Percentiles rank a stretch among this genome's conserved stretches.
Evolutionary conservation across 2,888 invertebrate species (phyloP).

Genomic region (Lasioglossum malachurum): DNA sequence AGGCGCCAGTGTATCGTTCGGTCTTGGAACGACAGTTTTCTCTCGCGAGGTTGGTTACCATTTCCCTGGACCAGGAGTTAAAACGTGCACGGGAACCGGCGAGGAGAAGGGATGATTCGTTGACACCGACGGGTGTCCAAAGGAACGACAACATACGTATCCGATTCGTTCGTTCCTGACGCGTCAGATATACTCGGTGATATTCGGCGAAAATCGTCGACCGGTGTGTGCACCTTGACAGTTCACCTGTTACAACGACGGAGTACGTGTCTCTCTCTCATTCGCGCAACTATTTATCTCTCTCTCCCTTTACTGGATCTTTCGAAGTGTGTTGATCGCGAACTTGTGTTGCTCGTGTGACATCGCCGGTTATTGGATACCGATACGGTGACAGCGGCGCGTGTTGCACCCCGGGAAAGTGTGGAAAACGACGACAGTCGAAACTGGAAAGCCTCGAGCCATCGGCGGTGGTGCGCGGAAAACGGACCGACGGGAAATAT

Average conservation of each 20-base stretch:
- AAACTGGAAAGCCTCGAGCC: neutral
- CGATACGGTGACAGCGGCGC: conserved; percentile 6
- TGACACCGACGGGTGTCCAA: conserved; percentile 1
- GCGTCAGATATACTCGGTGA: neutral
- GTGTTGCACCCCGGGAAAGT: neutral
- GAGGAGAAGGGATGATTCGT: conserved; percentile 7
- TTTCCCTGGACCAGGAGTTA: neutral
- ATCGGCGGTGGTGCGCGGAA: neutral
- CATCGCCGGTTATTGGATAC: conserved; percentile 11
- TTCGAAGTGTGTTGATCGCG: conserved; percentile 37
- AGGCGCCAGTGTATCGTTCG: neutral
- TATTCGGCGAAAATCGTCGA: neutral
- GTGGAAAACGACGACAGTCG: neutral
- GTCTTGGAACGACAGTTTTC: neutral
- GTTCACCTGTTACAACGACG: conserved; percentile 56
- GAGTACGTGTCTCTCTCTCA: neutral
- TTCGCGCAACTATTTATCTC: neutral
- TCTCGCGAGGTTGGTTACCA: neutral
- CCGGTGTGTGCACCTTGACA: conserved; percentile 28
- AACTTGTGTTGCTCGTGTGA: conserved; percentile 12
- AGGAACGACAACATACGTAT: neutral
- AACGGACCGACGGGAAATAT: neutral
- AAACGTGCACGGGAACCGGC: conserved; percentile 30
- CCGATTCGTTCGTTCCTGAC: neutral
- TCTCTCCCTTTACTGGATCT: conserved; percentile 18